Conservation (phyloP, 2,888 invertebrate species). For the Plebejus anna region DNA sequence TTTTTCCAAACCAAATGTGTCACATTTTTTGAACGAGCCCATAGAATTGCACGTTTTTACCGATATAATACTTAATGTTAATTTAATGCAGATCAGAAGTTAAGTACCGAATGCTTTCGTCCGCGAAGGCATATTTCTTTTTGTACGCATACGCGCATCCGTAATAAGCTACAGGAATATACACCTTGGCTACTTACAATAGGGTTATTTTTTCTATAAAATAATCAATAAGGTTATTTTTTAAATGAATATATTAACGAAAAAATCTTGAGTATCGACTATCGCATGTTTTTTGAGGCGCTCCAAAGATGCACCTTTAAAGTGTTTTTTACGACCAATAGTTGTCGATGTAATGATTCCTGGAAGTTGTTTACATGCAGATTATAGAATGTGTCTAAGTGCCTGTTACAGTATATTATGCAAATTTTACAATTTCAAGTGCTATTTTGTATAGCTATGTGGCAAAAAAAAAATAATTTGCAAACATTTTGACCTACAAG, state of each 20-base stretch:
- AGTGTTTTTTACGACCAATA: constrained; percentile 19
- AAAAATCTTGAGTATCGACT: constrained; percentile 28
- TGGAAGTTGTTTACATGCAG: constrained; percentile 16
- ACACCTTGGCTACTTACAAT: not conserved
- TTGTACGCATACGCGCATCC: constrained; percentile 33
- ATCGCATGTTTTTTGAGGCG: not conserved
- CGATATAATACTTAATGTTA: constrained; percentile 33
- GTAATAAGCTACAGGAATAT: constrained; percentile 26
- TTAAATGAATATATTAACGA: constrained; percentile 31
- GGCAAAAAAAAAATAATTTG: not conserved
- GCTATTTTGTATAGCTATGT: not conserved
- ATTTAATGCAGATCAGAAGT: constrained; percentile 37
- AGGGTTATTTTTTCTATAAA: not conserved
- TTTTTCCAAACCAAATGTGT: constrained; percentile 24
- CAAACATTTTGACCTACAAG: not conserved
- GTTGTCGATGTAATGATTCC: constrained; percentile 13
- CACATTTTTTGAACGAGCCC: constrained; percentile 30
- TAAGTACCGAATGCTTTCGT: constrained; percentile 30
- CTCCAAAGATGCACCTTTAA: constrained; percentile 2
- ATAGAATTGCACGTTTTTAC: constrained; percentile 30
- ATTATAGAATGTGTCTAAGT: constrained; percentile 20
- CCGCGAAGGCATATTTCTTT: constrained; percentile 34
- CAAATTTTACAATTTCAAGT: not conserved
- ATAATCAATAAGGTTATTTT: not conserved
- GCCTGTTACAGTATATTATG: constrained; percentile 5